These are phyloP conservation scores for Dermochelys coriacea DNA, from an alignment of 2,797 vertebrate species.

Conservation along the genomic window DNA sequence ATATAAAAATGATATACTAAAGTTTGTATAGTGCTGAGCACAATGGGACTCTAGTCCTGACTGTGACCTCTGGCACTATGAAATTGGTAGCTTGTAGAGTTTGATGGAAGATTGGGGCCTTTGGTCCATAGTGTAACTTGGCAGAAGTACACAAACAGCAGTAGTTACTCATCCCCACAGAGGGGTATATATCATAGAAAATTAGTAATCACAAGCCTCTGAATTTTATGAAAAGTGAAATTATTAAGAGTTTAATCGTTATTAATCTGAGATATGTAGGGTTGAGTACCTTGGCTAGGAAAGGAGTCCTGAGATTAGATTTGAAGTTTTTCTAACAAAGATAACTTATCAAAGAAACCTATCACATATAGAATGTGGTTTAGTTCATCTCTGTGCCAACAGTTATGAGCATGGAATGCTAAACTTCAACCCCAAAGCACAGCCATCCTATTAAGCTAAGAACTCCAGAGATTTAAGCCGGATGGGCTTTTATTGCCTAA, in stretches of 20 bases:
- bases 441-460: slow-evolving; percentile 33
- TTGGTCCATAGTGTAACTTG: not conserved
- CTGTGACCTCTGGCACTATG: not conserved
- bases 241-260: not conserved
- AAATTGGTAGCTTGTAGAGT: not conserved
- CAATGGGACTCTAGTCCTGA: not conserved
- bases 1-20: not conserved
- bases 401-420: not conserved
- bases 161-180: not conserved
- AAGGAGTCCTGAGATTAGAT: not conserved
- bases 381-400: not conserved
- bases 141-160: not conserved
- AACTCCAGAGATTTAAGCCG: slow-evolving; percentile 16
- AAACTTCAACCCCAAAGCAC: slow-evolving; percentile 3
- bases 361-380: not conserved
- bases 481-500: slow-evolving; percentile 35
- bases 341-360: not conserved
- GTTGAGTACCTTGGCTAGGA: not conserved
- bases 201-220: not conserved
- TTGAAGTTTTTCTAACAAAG: not conserved
- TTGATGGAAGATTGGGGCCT: not conserved
- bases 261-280: not conserved
- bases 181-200: not conserved
- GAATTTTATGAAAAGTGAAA: not conserved
- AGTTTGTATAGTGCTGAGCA: not conserved